phyloP scores from a whole-genome alignment of 2,797 vertebrate genomes.

The Otus scops region DNA sequence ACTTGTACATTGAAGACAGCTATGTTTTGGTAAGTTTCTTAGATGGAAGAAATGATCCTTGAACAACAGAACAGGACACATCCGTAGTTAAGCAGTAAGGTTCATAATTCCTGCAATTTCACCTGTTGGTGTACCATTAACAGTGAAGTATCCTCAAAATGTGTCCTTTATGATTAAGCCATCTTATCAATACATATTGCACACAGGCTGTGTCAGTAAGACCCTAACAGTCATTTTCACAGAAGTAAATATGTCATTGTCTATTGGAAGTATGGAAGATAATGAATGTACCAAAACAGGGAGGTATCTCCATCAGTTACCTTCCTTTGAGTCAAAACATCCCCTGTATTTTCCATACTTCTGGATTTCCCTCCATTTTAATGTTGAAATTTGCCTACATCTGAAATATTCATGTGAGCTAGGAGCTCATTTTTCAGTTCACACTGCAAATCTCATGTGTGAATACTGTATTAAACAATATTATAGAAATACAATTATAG shows the following conservation, averaged over 20 bases:
- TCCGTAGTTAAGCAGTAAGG: background rate
- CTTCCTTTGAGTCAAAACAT: background rate
- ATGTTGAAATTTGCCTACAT: background rate
- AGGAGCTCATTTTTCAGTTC: background rate
- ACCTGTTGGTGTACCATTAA: background rate
- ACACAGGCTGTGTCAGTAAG: background rate
- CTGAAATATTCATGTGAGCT: background rate
- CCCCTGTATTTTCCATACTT: background rate
- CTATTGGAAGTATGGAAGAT: background rate
- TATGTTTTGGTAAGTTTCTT: constrained; percentile 89
- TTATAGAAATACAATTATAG: background rate
- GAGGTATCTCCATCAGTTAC: background rate
- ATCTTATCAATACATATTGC: background rate
- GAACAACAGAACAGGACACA: background rate
- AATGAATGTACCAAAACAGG: background rate
- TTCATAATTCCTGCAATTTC: background rate
- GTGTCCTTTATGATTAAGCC: background rate
- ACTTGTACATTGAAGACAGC: constrained; percentile 95
- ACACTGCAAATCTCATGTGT: background rate
- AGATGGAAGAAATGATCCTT: background rate
- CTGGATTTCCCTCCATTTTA: background rate
- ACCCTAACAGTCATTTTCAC: background rate
- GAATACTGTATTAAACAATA: background rate
- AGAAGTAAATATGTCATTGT: background rate
- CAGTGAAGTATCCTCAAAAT: background rate